Evolutionary conservation across 2,888 invertebrate species (phyloP).

Genomic region (Teinopalpus imperialis): DNA sequence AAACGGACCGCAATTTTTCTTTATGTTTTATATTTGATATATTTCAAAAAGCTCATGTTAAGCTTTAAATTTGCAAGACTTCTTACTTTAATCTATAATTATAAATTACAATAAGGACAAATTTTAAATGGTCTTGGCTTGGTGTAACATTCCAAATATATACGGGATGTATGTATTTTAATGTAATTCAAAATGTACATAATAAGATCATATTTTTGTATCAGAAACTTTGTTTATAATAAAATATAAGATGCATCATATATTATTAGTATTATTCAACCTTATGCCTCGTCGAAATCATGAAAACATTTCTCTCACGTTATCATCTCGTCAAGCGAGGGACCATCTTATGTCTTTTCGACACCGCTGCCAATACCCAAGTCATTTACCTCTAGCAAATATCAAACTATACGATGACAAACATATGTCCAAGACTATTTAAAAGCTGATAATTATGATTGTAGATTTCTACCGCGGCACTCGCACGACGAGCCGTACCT

Average conservation of each 20-base stretch:
- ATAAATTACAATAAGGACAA: conserved; percentile 9
- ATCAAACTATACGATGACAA: no score
- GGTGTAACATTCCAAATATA: conserved; percentile 7
- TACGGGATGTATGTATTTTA: conserved; percentile 1
- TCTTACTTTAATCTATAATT: conserved; percentile 32
- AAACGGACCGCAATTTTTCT: no score
- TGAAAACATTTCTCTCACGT: no score
- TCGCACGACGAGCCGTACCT: no score
- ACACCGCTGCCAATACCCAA: no score
- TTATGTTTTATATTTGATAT: no score
- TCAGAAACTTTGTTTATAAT: conserved; percentile 61
- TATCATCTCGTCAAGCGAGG: no score
- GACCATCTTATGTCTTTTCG: no score
- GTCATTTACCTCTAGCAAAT: no score
- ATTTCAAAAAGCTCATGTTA: conserved; percentile 29
- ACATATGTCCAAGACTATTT: no score
- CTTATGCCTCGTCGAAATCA: neutral
- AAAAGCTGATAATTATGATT: no score
- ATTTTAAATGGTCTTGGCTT: conserved; percentile 7
- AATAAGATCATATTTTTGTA: conserved; percentile 56
- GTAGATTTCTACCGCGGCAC: no score
- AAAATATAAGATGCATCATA: conserved; percentile 38
- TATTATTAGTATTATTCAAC: conserved; percentile 20
- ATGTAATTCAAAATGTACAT: conserved; percentile 14
- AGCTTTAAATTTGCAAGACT: conserved; percentile 56